phyloP scores from a whole-genome alignment of 2,888 invertebrate species.

The Erebia epiphron region DNA sequence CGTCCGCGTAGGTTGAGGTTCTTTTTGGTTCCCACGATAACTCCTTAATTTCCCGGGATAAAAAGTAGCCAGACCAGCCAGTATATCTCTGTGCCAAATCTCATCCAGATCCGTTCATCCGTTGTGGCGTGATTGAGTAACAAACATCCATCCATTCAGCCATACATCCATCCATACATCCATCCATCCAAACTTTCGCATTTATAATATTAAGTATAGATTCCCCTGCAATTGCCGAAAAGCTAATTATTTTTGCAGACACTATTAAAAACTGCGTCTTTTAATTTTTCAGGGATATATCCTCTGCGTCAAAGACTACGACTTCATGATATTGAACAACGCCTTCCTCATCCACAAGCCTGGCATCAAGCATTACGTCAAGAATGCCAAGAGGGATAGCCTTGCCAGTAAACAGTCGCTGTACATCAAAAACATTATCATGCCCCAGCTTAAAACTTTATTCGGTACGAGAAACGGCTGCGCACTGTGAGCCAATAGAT shows the following conservation, averaged over 20 bases:
- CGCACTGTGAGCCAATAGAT: conserved; percentile 83
- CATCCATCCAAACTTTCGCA: too few relatives aligned
- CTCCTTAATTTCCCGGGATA: too few relatives aligned
- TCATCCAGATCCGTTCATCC: too few relatives aligned
- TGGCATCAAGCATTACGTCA: conserved; percentile 93
- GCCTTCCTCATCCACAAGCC: conserved; percentile 97
- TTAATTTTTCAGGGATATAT: conserved; percentile 89
- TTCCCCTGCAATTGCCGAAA: not conserved
- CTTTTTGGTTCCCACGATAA: too few relatives aligned
- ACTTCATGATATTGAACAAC: conserved; percentile 96
- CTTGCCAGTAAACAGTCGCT: conserved; percentile 90
- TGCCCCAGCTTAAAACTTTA: conserved; percentile 92
- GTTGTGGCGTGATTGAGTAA: too few relatives aligned
- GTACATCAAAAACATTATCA: conserved; percentile 90
- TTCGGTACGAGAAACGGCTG: conserved; percentile 92
- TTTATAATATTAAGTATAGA: too few relatives aligned
- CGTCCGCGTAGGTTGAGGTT: too few relatives aligned
- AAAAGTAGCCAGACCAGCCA: too few relatives aligned
- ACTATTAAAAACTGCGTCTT: not conserved
- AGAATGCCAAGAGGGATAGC: conserved; percentile 89
- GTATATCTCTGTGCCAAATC: too few relatives aligned
- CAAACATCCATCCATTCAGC: too few relatives aligned
- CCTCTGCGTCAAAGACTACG: conserved; percentile 94
- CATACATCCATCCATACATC: too few relatives aligned
- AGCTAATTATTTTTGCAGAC: not conserved